phyloP scores from a whole-genome alignment of 1,140 invertebrate species.

The Macrostomum lignano region DNA sequence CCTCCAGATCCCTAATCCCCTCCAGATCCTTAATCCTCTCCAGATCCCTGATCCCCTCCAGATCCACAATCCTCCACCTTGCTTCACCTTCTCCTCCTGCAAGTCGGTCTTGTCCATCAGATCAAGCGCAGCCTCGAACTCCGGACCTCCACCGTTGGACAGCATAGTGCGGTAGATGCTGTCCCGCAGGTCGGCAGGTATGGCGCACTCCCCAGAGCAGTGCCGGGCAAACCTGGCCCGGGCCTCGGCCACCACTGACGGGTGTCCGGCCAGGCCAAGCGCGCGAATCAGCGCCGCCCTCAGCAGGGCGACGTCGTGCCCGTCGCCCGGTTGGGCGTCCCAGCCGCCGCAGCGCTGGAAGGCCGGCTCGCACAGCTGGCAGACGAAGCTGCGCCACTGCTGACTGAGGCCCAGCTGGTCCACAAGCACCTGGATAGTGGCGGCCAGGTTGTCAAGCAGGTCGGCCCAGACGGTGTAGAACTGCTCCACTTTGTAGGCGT shows the following conservation, averaged over 20 bases:
- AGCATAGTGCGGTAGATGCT: not conserved
- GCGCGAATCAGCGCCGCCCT: not conserved
- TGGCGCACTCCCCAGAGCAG: not conserved
- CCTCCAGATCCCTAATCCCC: no score
- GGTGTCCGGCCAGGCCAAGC: conserved; percentile 3
- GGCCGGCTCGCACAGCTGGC: conserved; percentile 2
- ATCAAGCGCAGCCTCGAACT: no score
- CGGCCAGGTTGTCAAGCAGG: not conserved
- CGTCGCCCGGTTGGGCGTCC: not conserved
- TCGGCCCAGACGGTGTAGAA: not conserved
- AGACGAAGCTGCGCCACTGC: not conserved
- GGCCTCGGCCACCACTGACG: not conserved
- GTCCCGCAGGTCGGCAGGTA: not conserved
- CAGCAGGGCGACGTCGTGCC: conserved; percentile 1
- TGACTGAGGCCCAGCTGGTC: not conserved
- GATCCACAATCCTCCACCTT: no score
- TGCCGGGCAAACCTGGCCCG: not conserved
- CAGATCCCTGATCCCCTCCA: no score
- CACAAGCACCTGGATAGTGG: not conserved
- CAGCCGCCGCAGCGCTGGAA: conserved; percentile 1
- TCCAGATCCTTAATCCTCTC: no score
- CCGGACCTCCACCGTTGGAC: no score
- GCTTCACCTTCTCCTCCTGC: no score
- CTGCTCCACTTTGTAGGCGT: not conserved
- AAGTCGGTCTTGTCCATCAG: no score